Conservation (phyloP, 2,113 vertebrate species). For the Mionectes macconnelli region DNA sequence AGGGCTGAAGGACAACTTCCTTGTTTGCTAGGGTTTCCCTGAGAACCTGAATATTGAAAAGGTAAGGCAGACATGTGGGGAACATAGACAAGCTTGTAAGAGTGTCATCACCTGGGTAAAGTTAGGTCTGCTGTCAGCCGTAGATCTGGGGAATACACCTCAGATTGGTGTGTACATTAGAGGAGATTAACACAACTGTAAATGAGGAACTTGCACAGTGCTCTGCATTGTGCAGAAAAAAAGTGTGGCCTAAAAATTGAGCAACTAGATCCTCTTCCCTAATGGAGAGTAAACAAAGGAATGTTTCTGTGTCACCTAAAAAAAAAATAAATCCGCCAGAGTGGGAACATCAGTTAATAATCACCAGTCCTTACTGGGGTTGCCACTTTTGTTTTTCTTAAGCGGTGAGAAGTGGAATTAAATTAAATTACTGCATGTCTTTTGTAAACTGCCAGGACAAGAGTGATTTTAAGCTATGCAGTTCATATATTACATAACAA, state of each 20-base stretch:
- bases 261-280: not conserved
- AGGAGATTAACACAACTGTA: not conserved
- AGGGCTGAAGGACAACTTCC: slow-evolving; percentile 24
- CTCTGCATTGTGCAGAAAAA: not conserved
- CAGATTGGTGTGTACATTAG: rapidly evolving
- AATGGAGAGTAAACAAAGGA: not conserved
- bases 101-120: not conserved
- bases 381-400: not conserved
- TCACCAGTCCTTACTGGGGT: not conserved
- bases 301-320: not conserved
- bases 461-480: not conserved
- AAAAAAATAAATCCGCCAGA: not conserved
- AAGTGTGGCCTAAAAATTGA: not conserved
- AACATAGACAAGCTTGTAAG: not conserved
- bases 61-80: not conserved
- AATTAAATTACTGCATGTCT: not conserved
- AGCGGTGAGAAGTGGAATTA: not conserved
- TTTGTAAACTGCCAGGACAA: slow-evolving; percentile 4
- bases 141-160: not conserved
- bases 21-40: slow-evolving; percentile 19
- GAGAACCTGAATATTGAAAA: not conserved
- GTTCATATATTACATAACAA: slow-evolving; percentile 16
- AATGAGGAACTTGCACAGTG: not conserved
- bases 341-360: slow-evolving; percentile 43
- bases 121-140: not conserved